Conservation (phyloP, 1,140 invertebrate species). For the Drosophila rhopaloa region DNA sequence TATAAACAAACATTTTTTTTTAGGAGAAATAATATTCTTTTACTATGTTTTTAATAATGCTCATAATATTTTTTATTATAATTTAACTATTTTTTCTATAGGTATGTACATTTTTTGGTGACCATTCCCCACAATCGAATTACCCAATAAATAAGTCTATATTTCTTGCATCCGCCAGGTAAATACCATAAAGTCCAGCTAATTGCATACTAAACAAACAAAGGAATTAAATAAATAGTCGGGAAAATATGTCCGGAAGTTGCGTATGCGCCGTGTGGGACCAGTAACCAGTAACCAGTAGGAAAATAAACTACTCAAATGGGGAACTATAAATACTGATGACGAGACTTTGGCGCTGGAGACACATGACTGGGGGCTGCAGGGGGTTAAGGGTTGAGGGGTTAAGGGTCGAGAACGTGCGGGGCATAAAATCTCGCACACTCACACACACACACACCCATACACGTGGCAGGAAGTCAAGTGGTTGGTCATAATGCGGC, state of each 20-base stretch:
- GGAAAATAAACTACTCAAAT: slow-evolving; percentile 17
- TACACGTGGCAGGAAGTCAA: slow-evolving; percentile 84
- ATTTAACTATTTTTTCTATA: too few relatives aligned
- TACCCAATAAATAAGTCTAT: slow-evolving; percentile 3
- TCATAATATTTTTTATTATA: too few relatives aligned
- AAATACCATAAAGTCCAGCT: slow-evolving; percentile 25
- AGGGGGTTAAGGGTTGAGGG: slow-evolving; percentile 13
- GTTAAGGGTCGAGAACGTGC: slow-evolving; percentile 49
- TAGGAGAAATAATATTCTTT: too few relatives aligned
- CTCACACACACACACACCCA: slow-evolving; percentile 39
- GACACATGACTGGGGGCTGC: neutral
- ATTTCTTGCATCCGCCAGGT: neutral
- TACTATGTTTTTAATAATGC: too few relatives aligned
- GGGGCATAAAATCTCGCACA: slow-evolving; percentile 72
- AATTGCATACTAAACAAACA: slow-evolving; percentile 35
- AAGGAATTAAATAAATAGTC: slow-evolving; percentile 23
- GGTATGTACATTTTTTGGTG: too few relatives aligned
- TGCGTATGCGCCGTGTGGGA: slow-evolving; percentile 72
- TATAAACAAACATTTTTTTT: too few relatives aligned
- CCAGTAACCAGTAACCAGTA: neutral
- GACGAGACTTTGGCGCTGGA: slow-evolving; percentile 24
- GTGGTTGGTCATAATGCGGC: slow-evolving; percentile 82
- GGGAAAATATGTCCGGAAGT: slow-evolving; percentile 60
- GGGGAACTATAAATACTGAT: slow-evolving; percentile 35
- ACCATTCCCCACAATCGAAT: neutral